A percentile compares a stretch with the other conserved stretches of the same genome.
phyloP scores from a whole-genome alignment of 2,888 invertebrate species.

The Agonopterix heracliana region DNA sequence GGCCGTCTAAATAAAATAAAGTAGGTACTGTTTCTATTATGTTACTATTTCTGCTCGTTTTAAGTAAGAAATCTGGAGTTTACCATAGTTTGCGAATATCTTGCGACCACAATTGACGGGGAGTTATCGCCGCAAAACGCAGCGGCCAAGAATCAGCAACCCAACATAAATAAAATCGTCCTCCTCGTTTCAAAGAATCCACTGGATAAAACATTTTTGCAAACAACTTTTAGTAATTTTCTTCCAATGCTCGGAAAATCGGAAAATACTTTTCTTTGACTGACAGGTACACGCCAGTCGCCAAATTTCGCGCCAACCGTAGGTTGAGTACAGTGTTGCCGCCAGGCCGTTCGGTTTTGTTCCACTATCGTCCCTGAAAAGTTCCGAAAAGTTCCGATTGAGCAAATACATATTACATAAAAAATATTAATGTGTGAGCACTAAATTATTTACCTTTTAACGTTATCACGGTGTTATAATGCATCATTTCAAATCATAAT shows the following conservation, averaged over 20 bases:
- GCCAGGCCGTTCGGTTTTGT: too few species aligned
- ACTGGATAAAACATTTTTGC: slow-evolving; percentile 59
- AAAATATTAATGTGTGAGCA: too few species aligned
- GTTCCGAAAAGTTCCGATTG: too few species aligned
- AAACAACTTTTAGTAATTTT: not conserved
- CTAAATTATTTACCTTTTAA: too few species aligned
- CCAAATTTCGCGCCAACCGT: not conserved
- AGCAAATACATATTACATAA: too few species aligned
- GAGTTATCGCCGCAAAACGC: slow-evolving; percentile 53
- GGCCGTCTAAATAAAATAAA: too few species aligned
- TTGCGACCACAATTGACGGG: slow-evolving; percentile 55
- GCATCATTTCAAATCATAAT: too few species aligned
- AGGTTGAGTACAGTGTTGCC: too few species aligned
- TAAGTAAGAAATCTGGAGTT: not conserved
- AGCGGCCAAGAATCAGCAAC: slow-evolving; percentile 66
- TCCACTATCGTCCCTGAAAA: too few species aligned
- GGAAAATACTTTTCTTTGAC: not conserved
- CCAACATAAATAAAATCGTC: slow-evolving; percentile 65
- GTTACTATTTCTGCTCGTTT: not conserved
- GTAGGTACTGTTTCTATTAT: too few species aligned
- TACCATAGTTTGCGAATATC: slow-evolving; percentile 60
- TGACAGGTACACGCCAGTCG: not conserved
- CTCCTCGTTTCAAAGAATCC: slow-evolving; percentile 53
- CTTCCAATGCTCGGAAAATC: not conserved
- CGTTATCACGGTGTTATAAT: too few species aligned